Percentiles rank a stretch among this genome's conserved stretches.
Conservation (phyloP, 2,113 vertebrate species). For the Ondatra zibethicus region DNA sequence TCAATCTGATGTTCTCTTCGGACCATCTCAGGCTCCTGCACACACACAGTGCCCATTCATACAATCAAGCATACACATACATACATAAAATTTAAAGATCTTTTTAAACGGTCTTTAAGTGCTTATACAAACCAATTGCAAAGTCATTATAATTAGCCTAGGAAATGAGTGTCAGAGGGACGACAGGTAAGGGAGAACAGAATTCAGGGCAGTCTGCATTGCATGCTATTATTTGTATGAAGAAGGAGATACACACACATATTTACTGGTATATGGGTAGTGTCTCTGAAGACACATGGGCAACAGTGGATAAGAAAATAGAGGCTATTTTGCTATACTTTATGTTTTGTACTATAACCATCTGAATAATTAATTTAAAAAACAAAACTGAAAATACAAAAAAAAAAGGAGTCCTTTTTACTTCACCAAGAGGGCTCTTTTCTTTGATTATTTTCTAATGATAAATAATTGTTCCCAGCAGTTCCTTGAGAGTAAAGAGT, state of each 20-base stretch:
- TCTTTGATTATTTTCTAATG: conserved; percentile 43
- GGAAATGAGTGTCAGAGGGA: neutral
- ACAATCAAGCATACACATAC: neutral
- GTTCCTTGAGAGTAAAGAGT: neutral
- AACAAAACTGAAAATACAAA: conserved; percentile 46
- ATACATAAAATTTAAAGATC: neutral
- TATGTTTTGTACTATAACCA: conserved; percentile 37
- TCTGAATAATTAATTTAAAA: conserved; percentile 29
- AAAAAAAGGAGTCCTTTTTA: neutral
- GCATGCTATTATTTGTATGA: neutral
- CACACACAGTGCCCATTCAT: neutral
- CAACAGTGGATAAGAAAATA: neutral
- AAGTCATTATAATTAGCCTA: neutral
- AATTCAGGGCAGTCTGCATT: neutral
- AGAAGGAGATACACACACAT: neutral
- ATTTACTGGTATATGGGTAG: neutral
- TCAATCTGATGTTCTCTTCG: neutral
- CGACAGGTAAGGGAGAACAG: neutral
- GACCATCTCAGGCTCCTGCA: neutral
- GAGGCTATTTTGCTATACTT: neutral
- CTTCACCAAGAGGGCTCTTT: conserved; percentile 12
- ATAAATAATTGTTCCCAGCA: conserved; percentile 11
- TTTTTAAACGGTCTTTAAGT: neutral
- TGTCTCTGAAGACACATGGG: neutral
- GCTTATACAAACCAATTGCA: conserved; percentile 4